These are phyloP conservation scores for Apoda limacodes DNA, from an alignment of 2,888 invertebrate genomes.

Conservation along the genomic window DNA sequence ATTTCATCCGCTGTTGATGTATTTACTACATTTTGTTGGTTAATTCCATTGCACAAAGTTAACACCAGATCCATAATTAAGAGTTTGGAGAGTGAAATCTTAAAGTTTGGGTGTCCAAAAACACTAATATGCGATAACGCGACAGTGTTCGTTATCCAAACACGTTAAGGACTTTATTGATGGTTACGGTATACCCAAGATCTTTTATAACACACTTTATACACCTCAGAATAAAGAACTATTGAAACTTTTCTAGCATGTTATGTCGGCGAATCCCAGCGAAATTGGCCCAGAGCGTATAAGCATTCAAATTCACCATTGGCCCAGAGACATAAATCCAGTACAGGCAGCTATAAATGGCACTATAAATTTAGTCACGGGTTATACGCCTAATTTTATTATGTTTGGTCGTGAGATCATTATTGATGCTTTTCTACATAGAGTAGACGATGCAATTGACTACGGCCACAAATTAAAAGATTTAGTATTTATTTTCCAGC, in stretches of 20 bases:
- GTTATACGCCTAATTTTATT: constrained; percentile 5
- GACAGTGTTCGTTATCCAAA: constrained; percentile 5
- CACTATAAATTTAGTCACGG: constrained; percentile 3
- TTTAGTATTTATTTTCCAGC: constrained; percentile 1
- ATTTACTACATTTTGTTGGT: constrained; percentile 5
- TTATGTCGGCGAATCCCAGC: constrained; percentile 4
- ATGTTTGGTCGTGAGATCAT: constrained; percentile 8
- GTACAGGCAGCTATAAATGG: constrained; percentile 6
- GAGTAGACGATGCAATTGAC: background rate
- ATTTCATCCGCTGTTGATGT: constrained; percentile 4
- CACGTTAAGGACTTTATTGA: constrained; percentile 4
- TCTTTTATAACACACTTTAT: constrained; percentile 4
- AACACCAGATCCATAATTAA: constrained; percentile 4
- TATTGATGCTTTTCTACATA: constrained; percentile 3
- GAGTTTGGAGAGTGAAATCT: constrained; percentile 4
- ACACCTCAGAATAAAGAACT: constrained; percentile 2
- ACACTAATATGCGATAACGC: constrained; percentile 7
- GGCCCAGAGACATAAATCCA: too few species aligned
- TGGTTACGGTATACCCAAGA: constrained; percentile 4
- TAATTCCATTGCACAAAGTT: constrained; percentile 4
- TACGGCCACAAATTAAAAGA: background rate
- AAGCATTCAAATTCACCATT: too few species aligned
- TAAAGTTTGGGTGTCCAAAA: constrained; percentile 6
- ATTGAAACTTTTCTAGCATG: constrained; percentile 6
- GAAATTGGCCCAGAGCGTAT: constrained; percentile 3